Conservation (phyloP, 2,113 vertebrate species). For the Zosterops borbonicus region DNA sequence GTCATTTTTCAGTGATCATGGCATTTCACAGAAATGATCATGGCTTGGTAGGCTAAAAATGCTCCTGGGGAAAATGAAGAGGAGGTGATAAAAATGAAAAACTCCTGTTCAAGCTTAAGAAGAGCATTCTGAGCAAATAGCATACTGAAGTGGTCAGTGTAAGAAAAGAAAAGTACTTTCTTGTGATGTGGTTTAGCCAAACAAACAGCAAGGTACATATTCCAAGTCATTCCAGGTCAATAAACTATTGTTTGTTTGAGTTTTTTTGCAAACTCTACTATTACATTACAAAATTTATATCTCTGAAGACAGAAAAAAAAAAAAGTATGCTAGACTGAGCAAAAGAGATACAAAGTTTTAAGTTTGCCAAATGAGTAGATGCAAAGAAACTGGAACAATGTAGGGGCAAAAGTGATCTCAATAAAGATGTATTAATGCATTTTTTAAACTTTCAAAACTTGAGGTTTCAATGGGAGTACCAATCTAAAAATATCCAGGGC, state of each 20-base stretch:
- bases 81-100: not conserved
- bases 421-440: not conserved
- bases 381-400: conserved; percentile 1
- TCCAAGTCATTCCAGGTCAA: not conserved
- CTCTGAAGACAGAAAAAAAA: not conserved
- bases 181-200: not conserved
- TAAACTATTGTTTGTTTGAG: not conserved
- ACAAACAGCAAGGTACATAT: not conserved
- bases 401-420: not conserved
- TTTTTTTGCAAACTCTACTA: not conserved
- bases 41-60: not conserved
- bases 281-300: not conserved
- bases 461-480: conserved; percentile 17
- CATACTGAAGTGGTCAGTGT: not conserved
- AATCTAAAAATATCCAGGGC: conserved; percentile 40
- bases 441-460: conserved; percentile 30
- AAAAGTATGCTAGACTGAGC: not conserved
- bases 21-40: not conserved
- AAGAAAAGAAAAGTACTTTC: not conserved
- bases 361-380: not conserved
- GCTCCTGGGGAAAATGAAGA: not conserved
- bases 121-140: not conserved
- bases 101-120: not conserved
- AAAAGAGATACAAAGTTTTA: not conserved
- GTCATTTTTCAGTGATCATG: not conserved